Conservation (phyloP, 2,113 vertebrate genomes). For the Alexandromys fortis region DNA sequence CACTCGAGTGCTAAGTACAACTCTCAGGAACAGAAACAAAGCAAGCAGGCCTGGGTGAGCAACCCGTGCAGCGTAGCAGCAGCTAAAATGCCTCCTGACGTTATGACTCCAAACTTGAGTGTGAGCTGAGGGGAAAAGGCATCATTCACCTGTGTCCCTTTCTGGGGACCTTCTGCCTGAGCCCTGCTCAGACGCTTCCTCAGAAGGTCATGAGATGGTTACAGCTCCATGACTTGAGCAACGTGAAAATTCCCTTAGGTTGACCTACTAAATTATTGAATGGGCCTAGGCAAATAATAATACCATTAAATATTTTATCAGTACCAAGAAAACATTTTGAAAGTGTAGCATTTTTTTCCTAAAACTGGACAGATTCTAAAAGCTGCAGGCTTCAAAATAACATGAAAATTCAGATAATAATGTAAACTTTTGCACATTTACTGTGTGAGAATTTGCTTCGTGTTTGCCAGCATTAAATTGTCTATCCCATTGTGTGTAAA, state of each 20-base stretch:
- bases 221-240: background rate
- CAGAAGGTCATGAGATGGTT: background rate
- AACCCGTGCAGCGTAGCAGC: background rate
- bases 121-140: background rate
- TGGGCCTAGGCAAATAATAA: constrained; percentile 42
- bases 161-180: background rate
- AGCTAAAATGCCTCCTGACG: background rate
- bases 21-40: background rate
- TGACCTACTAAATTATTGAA: constrained; percentile 61
- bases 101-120: background rate
- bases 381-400: background rate
- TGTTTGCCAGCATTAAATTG: background rate
- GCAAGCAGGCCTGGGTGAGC: background rate
- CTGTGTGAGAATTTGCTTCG: background rate
- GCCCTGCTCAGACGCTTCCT: constrained; percentile 21
- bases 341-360: background rate
- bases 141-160: background rate
- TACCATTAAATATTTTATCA: constrained; percentile 68
- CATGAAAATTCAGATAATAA: background rate
- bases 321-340: constrained; percentile 53
- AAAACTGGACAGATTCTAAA: constrained; percentile 33
- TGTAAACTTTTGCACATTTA: background rate
- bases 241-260: background rate
- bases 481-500: background rate
- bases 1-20: constrained; percentile 1